These are phyloP conservation scores for Neogobius melanostomus DNA, from an alignment of 2,113 vertebrate species.

Conservation along the genomic window DNA sequence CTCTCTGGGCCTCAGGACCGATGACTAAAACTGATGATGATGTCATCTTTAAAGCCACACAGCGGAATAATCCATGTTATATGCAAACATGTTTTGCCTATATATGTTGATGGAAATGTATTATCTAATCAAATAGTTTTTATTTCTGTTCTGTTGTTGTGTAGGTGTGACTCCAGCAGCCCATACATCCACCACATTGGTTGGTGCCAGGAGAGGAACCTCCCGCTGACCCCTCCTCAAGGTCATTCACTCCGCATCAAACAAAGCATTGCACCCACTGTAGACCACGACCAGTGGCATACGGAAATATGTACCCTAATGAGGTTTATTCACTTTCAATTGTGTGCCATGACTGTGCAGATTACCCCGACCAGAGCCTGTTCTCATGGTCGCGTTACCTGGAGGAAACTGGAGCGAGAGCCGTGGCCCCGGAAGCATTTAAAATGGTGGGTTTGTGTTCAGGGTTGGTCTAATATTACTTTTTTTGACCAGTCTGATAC, in stretches of 20 bases:
- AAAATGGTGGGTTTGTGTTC: slow-evolving; percentile 80
- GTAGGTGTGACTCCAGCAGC: slow-evolving; percentile 95
- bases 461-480: too few species aligned
- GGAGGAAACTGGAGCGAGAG: slow-evolving; percentile 87
- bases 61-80: too few species aligned
- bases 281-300: too few species aligned
- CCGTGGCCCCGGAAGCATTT: slow-evolving; percentile 88
- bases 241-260: slow-evolving; percentile 69
- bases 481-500: background rate
- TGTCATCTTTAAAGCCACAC: too few species aligned
- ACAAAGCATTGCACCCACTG: background rate
- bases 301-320: background rate
- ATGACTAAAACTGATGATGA: too few species aligned
- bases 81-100: too few species aligned
- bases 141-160: slow-evolving; percentile 18
- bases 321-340: background rate
- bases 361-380: slow-evolving; percentile 89
- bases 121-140: background rate
- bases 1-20: too few species aligned
- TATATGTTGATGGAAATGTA: background rate
- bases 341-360: slow-evolving; percentile 61
- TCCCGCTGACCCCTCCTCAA: slow-evolving; percentile 95
- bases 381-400: slow-evolving; percentile 95
- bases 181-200: slow-evolving; percentile 97
- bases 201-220: slow-evolving; percentile 94